Evolutionary conservation across 2,888 invertebrate species (phyloP).

Genomic region (Aproaerema taeniolella): DNA sequence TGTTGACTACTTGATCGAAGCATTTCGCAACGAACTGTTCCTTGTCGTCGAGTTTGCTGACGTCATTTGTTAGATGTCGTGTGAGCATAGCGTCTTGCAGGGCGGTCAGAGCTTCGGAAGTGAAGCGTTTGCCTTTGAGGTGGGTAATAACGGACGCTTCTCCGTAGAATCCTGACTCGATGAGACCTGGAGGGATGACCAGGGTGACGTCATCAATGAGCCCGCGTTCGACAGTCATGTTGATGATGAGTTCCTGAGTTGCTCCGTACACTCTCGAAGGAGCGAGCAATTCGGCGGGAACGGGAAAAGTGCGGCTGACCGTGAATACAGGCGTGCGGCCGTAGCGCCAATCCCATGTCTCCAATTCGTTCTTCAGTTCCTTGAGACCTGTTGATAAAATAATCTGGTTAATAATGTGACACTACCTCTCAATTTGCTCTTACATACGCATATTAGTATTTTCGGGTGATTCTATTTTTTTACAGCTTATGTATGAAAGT

Average conservation of each 20-base stretch:
- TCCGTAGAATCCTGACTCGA: constrained; percentile 77
- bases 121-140: constrained; percentile 81
- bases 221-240: constrained; percentile 81
- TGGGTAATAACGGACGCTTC: constrained; percentile 81
- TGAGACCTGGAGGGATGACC: constrained; percentile 79
- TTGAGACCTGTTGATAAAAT: constrained; percentile 79
- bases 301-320: constrained; percentile 80
- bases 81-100: constrained; percentile 76
- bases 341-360: constrained; percentile 92
- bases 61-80: constrained; percentile 44
- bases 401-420: too few species aligned
- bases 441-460: too few species aligned
- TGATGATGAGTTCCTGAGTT: constrained; percentile 76
- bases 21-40: constrained; percentile 81
- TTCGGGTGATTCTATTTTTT: too few species aligned
- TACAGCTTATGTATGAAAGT: too few species aligned
- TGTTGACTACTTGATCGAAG: constrained; percentile 79
- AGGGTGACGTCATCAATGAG: constrained; percentile 81
- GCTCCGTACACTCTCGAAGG: constrained; percentile 53
- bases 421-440: too few species aligned
- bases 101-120: constrained; percentile 78
- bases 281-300: constrained; percentile 72
- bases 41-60: constrained; percentile 65
- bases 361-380: constrained; percentile 81
- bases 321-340: constrained; percentile 92